A percentile compares a stretch with the other conserved stretches of the same genome.
Conservation (phyloP, 2,113 vertebrate genomes). For the Elaphurus davidianus region DNA sequence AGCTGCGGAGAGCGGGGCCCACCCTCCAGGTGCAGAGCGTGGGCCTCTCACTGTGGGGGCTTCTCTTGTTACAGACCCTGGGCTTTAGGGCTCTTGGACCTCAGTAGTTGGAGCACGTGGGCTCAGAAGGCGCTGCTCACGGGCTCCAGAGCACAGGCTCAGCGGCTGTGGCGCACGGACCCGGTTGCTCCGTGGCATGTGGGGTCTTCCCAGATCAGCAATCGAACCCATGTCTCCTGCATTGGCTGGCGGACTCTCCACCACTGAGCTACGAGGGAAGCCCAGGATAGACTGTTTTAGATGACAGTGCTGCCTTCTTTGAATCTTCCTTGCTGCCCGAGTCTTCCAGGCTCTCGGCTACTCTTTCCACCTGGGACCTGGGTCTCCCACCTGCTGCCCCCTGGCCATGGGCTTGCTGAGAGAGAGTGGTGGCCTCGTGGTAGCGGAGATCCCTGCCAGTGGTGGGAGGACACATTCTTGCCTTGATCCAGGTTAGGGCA, state of each 20-base stretch:
- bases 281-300: not conserved
- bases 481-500: not conserved
- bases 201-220: not conserved
- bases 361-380: too few species aligned
- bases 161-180: accelerated
- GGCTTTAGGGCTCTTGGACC: not conserved
- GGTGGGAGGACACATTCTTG: not conserved
- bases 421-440: not conserved
- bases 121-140: not conserved
- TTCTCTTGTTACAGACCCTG: accelerated
- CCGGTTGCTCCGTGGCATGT: not conserved
- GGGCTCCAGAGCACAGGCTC: not conserved
- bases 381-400: not conserved
- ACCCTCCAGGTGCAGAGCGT: accelerated
- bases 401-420: not conserved
- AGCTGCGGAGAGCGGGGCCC: accelerated
- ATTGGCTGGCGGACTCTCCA: not conserved
- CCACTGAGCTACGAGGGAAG: not conserved
- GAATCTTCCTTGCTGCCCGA: accelerated
- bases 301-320: not conserved
- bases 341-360: not conserved
- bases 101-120: accelerated
- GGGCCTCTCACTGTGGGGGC: not conserved
- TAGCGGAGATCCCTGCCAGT: not conserved
- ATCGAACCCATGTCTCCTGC: not conserved